Evolutionary conservation across 2,113 vertebrate genomes (phyloP).

Genomic region (Tursiops truncatus): DNA sequence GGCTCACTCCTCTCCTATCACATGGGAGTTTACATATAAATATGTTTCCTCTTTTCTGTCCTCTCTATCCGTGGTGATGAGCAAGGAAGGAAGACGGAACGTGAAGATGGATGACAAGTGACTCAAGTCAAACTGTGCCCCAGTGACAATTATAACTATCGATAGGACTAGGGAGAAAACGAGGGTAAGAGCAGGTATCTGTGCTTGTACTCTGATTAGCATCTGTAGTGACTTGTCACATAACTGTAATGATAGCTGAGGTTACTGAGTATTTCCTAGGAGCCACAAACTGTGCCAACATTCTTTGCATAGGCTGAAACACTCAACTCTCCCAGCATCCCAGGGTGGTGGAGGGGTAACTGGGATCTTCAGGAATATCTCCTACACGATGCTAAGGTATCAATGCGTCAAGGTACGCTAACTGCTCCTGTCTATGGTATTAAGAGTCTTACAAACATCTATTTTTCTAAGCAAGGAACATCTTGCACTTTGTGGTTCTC

Average conservation of each 20-base stretch:
- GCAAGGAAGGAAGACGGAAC: neutral
- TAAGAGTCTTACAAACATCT: neutral
- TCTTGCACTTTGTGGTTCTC: neutral
- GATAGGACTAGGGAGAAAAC: neutral
- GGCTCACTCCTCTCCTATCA: neutral
- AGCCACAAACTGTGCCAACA: neutral
- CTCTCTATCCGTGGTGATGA: neutral
- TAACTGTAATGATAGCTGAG: neutral
- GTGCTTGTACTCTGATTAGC: neutral
- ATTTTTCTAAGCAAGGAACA: neutral
- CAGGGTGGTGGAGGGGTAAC: neutral
- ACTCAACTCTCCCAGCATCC: neutral
- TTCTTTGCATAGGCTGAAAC: neutral
- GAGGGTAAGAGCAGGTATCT: neutral
- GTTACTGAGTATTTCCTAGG: neutral
- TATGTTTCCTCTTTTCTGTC: neutral
- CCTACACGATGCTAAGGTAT: neutral
- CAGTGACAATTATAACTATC: neutral
- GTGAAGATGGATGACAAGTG: neutral
- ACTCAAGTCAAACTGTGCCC: neutral
- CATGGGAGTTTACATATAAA: neutral
- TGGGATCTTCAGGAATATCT: neutral
- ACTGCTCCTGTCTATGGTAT: neutral
- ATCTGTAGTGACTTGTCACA: neutral
- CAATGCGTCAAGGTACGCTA: neutral